These are phyloP conservation scores for Lophotriccus pileatus DNA, from an alignment of 2,797 vertebrate species.

Conservation along the genomic window DNA sequence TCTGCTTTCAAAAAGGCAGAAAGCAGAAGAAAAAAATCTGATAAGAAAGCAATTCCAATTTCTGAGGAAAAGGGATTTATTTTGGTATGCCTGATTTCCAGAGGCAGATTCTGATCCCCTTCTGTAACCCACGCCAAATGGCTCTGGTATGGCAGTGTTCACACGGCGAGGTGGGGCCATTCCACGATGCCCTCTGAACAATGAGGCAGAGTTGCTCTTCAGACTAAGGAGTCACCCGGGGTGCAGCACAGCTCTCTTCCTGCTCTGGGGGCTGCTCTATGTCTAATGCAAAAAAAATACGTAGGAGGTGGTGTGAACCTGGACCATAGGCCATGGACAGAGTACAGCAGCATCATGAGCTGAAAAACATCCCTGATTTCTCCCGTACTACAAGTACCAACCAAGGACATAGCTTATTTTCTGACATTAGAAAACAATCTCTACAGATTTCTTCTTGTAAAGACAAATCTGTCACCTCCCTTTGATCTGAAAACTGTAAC, in stretches of 20 bases:
- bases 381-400: neutral
- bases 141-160: neutral
- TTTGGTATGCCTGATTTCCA: neutral
- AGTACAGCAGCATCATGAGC: neutral
- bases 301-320: neutral
- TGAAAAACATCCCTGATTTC: neutral
- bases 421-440: neutral
- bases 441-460: neutral
- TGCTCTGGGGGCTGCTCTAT: neutral
- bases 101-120: neutral
- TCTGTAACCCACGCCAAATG: rapidly evolving
- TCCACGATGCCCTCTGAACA: neutral
- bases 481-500: neutral
- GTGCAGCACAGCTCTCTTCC: neutral
- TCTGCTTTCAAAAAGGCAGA: neutral
- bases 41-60: neutral
- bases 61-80: neutral
- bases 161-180: neutral
- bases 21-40: neutral
- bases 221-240: neutral
- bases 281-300: neutral
- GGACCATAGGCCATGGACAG: neutral
- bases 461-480: neutral
- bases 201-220: neutral
- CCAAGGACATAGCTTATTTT: neutral